Evolutionary conservation across 2,888 invertebrate genomes (phyloP).

Genomic region (Idaea dimidiata): DNA sequence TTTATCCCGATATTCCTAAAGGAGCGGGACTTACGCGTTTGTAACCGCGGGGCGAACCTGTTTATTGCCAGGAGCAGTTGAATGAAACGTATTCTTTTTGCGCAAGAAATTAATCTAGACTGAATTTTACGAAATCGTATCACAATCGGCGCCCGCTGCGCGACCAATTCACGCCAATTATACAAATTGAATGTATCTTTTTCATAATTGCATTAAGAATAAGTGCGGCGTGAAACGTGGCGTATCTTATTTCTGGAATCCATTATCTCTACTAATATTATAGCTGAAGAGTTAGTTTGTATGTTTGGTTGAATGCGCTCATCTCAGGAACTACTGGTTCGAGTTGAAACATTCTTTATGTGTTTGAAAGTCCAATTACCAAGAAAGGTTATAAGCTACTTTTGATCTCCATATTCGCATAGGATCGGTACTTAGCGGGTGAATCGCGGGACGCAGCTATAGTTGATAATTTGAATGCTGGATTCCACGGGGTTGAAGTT

Average conservation of each 20-base stretch:
- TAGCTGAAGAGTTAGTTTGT: too few species aligned
- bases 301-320: too few species aligned
- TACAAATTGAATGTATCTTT: constrained; percentile 30
- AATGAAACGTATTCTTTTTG: constrained; percentile 21
- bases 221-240: not conserved
- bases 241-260: not conserved
- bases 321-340: too few species aligned
- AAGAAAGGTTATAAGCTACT: too few species aligned
- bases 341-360: too few species aligned
- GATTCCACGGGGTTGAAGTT: not conserved
- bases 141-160: constrained; percentile 32
- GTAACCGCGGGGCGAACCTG: too few species aligned
- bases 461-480: not conserved
- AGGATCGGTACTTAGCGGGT: too few species aligned
- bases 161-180: constrained; percentile 34
- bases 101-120: constrained; percentile 35
- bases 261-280: not conserved
- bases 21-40: too few species aligned
- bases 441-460: too few species aligned
- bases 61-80: not conserved
- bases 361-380: too few species aligned
- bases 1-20: too few species aligned
- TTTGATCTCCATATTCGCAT: too few species aligned
- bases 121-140: constrained; percentile 34
- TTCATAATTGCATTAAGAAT: not conserved